phyloP scores from a whole-genome alignment of 1,140 invertebrate species.

The Drosophila tani region DNA sequence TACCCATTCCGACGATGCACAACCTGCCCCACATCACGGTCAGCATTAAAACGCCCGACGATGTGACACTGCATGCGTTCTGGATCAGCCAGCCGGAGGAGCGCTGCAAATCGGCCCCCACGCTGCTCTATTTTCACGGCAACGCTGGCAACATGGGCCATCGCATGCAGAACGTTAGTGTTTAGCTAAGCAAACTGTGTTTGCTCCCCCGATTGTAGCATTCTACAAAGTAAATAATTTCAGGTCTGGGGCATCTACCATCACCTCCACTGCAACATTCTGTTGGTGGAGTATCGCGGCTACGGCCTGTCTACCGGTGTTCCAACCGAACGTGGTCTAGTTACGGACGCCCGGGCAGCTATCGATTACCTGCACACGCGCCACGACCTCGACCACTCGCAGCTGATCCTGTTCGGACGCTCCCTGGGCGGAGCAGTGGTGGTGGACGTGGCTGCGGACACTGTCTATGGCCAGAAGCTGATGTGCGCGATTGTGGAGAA shows the following conservation, averaged over 20 bases:
- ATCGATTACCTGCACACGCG: slow-evolving; percentile 93
- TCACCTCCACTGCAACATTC: slow-evolving; percentile 92
- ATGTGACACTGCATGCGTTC: slow-evolving; percentile 93
- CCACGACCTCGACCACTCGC: slow-evolving; percentile 92
- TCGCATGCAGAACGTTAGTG: slow-evolving; percentile 89
- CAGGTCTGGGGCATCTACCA: slow-evolving; percentile 90
- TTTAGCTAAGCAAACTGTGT: not conserved
- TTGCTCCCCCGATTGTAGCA: not conserved
- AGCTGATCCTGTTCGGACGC: slow-evolving; percentile 97
- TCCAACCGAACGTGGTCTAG: slow-evolving; percentile 94
- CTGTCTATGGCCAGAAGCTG: slow-evolving; percentile 90
- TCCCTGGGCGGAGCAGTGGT: slow-evolving; percentile 95
- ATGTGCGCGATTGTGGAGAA: slow-evolving; percentile 96
- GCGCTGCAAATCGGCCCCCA: slow-evolving; percentile 88
- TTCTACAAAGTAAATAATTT: not conserved
- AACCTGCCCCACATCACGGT: slow-evolving; percentile 91
- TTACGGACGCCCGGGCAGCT: slow-evolving; percentile 94
- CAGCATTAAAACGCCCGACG: slow-evolving; percentile 91
- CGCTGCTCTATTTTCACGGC: slow-evolving; percentile 96
- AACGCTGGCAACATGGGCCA: slow-evolving; percentile 99
- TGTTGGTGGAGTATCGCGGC: slow-evolving; percentile 96
- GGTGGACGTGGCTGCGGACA: slow-evolving; percentile 92
- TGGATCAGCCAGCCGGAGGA: slow-evolving; percentile 92
- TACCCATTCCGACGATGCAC: slow-evolving; percentile 93
- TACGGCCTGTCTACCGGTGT: slow-evolving; percentile 96